Conservation (phyloP, 2,113 vertebrate genomes). For the Misgurnus mizolepis region DNA sequence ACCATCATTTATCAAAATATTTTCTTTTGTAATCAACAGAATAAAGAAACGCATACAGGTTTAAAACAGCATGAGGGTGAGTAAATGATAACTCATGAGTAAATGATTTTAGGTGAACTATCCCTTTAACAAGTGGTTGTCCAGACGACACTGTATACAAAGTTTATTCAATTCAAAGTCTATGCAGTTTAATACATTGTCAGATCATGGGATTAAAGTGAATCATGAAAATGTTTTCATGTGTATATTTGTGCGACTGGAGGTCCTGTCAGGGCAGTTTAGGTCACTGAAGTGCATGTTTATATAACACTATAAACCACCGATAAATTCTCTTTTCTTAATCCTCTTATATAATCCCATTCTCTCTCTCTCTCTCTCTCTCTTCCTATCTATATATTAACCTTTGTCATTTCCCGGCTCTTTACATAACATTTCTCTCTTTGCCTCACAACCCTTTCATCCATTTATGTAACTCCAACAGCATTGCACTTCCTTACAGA, state of each 20-base stretch:
- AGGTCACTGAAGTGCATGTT: slow-evolving; percentile 58
- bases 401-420: slow-evolving; percentile 71
- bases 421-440: slow-evolving; percentile 74
- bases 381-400: slow-evolving; percentile 67
- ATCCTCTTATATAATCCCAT: slow-evolving; percentile 72
- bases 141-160: too few species aligned
- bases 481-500: slow-evolving; percentile 18
- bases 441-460: slow-evolving; percentile 57
- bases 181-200: not conserved
- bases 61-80: too few species aligned
- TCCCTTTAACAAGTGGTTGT: too few species aligned
- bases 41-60: too few species aligned
- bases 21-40: too few species aligned
- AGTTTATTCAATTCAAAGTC: too few species aligned
- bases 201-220: not conserved
- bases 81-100: too few species aligned
- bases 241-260: not conserved
- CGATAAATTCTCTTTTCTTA: slow-evolving; percentile 66
- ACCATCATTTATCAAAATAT: too few species aligned
- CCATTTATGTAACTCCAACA: slow-evolving; percentile 68
- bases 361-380: slow-evolving; percentile 45
- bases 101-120: too few species aligned
- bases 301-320: slow-evolving; percentile 69
- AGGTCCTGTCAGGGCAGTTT: slow-evolving; percentile 27
- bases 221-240: slow-evolving; percentile 55